phyloP scores from a whole-genome alignment of 2,113 vertebrate species.

The Phalacrocorax carbo region DNA sequence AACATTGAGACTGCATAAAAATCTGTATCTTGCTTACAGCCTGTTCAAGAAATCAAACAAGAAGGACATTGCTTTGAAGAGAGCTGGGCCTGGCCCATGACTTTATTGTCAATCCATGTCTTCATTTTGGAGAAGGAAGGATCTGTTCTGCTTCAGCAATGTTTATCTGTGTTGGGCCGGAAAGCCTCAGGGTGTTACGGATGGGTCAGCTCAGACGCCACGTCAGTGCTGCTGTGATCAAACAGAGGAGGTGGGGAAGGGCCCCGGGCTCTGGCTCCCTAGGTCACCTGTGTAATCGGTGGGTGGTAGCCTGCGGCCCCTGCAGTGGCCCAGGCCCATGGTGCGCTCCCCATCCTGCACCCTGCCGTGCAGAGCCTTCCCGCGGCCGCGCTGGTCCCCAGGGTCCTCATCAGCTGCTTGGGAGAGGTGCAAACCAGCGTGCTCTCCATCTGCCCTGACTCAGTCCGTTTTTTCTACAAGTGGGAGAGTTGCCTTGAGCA shows the following conservation, averaged over 20 bases:
- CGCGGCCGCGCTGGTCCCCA: fast-evolving
- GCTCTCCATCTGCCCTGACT: not conserved
- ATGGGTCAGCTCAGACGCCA: fast-evolving
- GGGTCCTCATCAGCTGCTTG: not conserved
- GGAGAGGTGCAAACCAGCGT: not conserved
- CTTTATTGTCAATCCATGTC: not conserved
- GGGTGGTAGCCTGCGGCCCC: not conserved
- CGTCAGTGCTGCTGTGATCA: not conserved
- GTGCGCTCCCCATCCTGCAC: not conserved
- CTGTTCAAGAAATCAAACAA: not conserved
- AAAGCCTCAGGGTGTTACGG: fast-evolving
- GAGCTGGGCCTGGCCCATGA: not conserved
- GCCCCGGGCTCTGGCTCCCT: not conserved
- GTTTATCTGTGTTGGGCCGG: not conserved
- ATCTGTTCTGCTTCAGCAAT: not conserved
- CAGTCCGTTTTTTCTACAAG: not conserved
- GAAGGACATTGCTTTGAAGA: not conserved
- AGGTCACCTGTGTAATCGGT: not conserved
- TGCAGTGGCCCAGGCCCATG: not conserved
- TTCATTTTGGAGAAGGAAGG: not conserved
- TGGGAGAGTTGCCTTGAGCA: not conserved
- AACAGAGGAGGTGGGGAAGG: not conserved
- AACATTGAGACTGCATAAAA: not conserved
- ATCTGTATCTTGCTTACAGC: not conserved
- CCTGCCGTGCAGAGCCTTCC: not conserved